A percentile compares a stretch with the other conserved stretches of the same genome.
These are phyloP conservation scores for Ctenopoma multispine DNA, from an alignment of 2,797 vertebrate species.

Conservation along the genomic window DNA sequence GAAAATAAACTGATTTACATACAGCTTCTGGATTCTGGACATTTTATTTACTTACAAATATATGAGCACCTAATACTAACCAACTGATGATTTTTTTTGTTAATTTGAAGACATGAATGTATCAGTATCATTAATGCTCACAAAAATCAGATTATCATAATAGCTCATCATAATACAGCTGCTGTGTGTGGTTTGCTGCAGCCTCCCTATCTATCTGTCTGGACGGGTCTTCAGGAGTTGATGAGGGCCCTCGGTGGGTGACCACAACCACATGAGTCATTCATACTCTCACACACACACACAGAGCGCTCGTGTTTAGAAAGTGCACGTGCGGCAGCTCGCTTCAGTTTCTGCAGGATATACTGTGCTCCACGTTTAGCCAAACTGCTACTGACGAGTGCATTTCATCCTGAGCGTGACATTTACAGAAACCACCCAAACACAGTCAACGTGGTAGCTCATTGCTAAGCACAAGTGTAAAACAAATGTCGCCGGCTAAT, in stretches of 20 bases:
- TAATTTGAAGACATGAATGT: no score
- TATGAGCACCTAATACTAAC: neutral
- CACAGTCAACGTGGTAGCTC: conserved; percentile 26
- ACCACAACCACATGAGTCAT: no score
- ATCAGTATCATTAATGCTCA: no score
- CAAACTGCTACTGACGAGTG: neutral
- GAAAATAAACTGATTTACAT: neutral
- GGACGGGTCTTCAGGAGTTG: conserved; percentile 31
- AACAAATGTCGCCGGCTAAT: conserved; percentile 52
- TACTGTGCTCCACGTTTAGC: neutral
- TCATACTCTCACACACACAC: no score
- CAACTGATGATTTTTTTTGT: no score
- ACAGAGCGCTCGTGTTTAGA: no score
- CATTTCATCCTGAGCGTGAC: neutral
- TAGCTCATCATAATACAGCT: no score
- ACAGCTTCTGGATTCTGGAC: neutral
- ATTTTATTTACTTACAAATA: neutral
- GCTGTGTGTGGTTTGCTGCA: neutral
- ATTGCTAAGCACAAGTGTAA: conserved; percentile 16
- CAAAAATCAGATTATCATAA: no score
- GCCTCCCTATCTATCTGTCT: conserved; percentile 27
- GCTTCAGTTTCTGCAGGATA: neutral
- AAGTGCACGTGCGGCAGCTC: neutral
- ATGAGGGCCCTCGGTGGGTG: conserved; percentile 35
- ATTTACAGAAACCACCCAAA: conserved; percentile 23